Percentiles rank a stretch among this genome's conserved stretches.
Conservation (phyloP, 2,113 vertebrate species). For the Microcebus jonahi region DNA sequence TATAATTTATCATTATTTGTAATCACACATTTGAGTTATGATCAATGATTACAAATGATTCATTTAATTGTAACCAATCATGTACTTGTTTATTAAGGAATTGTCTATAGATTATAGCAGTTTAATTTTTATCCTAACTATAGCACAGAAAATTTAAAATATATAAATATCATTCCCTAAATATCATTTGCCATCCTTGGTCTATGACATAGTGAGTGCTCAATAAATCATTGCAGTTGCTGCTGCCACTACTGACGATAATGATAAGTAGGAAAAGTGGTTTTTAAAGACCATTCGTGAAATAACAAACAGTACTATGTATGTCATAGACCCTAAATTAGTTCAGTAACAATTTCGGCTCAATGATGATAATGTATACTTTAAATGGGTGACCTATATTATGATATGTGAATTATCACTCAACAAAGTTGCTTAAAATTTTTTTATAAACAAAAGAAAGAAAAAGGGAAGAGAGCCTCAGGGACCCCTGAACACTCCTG, state of each 20-base stretch:
- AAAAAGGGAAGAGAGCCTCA: background rate
- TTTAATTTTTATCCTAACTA: constrained; percentile 51
- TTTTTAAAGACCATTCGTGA: constrained; percentile 25
- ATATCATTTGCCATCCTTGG: background rate
- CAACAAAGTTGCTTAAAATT: background rate
- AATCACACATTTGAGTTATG: background rate
- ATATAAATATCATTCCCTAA: constrained; percentile 13
- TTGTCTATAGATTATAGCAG: background rate
- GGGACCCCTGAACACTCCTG: background rate
- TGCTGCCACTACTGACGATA: background rate
- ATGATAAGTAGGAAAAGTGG: background rate
- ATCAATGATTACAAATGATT: background rate
- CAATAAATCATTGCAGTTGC: background rate
- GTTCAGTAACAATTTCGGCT: background rate
- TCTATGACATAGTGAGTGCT: background rate
- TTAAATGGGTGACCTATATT: background rate
- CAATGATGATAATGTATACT: background rate
- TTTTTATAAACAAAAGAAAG: background rate
- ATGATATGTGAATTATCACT: background rate
- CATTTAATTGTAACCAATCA: background rate
- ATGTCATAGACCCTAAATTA: background rate
- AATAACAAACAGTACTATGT: constrained; percentile 25
- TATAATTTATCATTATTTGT: background rate
- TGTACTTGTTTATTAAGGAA: background rate
- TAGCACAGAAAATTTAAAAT: constrained; percentile 1